Conservation (phyloP, 2,797 vertebrate genomes). For the Muscicapa comitata region DNA sequence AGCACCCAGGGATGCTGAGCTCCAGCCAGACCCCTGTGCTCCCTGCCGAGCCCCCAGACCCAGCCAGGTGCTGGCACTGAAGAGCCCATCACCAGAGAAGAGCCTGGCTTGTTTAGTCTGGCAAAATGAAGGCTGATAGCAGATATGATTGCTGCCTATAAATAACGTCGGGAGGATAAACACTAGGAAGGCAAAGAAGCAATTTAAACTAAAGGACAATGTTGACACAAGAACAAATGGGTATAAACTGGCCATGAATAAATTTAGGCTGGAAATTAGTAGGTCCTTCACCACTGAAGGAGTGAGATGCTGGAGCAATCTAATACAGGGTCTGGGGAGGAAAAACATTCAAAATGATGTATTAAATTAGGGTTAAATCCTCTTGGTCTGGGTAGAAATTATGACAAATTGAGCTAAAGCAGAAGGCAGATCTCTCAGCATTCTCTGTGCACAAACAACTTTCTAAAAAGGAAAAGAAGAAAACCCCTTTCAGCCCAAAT, state of each 20-base stretch:
- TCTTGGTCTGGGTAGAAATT: not conserved
- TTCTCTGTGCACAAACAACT: not conserved
- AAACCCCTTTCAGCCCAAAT: not conserved
- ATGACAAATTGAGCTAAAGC: not conserved
- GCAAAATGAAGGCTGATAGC: constrained; percentile 40
- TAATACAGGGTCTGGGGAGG: not conserved
- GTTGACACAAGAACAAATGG: constrained; percentile 47
- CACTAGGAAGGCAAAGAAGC: constrained; percentile 37
- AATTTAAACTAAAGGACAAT: constrained; percentile 53
- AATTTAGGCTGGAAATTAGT: constrained; percentile 41
- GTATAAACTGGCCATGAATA: constrained; percentile 32
- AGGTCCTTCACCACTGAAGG: not conserved
- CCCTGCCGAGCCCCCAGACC: not conserved
- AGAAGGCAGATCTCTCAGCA: not conserved
- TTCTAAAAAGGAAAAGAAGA: not conserved
- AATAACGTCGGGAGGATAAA: constrained; percentile 58
- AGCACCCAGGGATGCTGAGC: not conserved
- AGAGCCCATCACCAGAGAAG: constrained; percentile 19
- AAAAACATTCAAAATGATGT: not conserved
- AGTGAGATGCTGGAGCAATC: not conserved
- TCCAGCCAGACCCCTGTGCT: not conserved
- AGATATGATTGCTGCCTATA: constrained; percentile 54
- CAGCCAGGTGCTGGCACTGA: not conserved
- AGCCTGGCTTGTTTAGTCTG: constrained; percentile 32
- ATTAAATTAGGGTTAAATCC: constrained; percentile 2